Evolutionary conservation across 2,797 vertebrate species (phyloP), one percentile per base, ranked within the genome.

Genomic region (Oophaga sylvatica): DNA sequence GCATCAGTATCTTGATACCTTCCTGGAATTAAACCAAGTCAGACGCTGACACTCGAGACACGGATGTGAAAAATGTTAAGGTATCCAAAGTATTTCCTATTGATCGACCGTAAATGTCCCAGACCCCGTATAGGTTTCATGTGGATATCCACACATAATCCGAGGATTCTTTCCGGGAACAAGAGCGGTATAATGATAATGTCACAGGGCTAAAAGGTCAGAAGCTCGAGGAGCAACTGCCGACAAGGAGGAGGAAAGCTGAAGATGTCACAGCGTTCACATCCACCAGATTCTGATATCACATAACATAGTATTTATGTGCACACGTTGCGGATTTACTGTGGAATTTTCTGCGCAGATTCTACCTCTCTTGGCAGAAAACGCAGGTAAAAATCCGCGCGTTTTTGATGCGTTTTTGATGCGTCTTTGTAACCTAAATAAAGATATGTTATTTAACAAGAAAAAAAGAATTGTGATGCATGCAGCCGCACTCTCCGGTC

Each of bases 51-150:
- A 88, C 65, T 63, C 60, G n/a, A 88, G 77, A 77, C 79, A 68
- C 88, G 84, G 88, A 89, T 89, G 84, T 86, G 79, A 89, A 89
- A 70, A 56, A 48, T 62, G 71, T 83, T 78, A 31, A 86, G 88
- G 79, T 86, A 89, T 89, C 88, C 19, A 0, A 89, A 75, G 79
- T 89, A 86, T 89, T 89, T 89, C 88, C 88, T 86, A 86, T 86
- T 86, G 83, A 86, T 89, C 62, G 16, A 53, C 83, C 48, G 83
- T 77, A 82, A 88, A 81, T 20, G 70, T 68, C 83, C 4, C 60
- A 65, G 57, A 41, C n/a, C 17, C 78, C 59, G 80, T 89, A 78
- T 89, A 82, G 1, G 83, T 85, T 88, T 84, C 87, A 88, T 82
- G 20, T 71, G 76, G 67, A 76, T 82, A 71, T 82, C 60, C 53